phyloP scores from a whole-genome alignment of 1,140 invertebrate genomes.

The Drosophila rhopaloa region DNA sequence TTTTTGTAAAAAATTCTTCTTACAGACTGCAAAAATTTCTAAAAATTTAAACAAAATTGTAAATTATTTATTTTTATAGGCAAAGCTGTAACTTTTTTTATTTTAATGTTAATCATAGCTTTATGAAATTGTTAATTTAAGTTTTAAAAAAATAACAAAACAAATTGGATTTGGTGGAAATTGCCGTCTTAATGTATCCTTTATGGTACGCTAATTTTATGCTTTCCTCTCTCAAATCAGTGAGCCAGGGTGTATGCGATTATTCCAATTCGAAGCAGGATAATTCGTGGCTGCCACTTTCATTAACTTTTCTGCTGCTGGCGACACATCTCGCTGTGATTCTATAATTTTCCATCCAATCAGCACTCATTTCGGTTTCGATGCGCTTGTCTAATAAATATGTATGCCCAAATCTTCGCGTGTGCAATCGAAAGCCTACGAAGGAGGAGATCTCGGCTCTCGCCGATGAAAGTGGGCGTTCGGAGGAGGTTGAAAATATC shows the following conservation, averaged over 20 bases:
- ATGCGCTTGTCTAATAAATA: conserved; percentile 46
- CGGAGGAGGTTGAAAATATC: conserved; percentile 42
- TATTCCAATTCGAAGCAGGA: conserved; percentile 1
- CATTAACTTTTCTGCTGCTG: conserved; percentile 46
- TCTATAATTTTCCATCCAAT: conserved; percentile 49
- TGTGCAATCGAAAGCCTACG: conserved; percentile 48
- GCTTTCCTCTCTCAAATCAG: conserved; percentile 1
- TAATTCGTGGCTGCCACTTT: conserved; percentile 44
- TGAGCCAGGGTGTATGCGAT: neutral
- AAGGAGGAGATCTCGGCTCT: conserved; percentile 14
- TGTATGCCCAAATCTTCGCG: conserved; percentile 62
- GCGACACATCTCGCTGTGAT: conserved; percentile 50
- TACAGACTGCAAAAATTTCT: too few species aligned
- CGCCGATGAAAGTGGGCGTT: conserved; percentile 77
- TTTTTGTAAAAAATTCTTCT: too few species aligned
- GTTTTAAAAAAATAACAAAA: neutral
- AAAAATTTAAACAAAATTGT: too few species aligned
- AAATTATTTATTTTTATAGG: too few species aligned
- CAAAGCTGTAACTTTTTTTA: too few species aligned
- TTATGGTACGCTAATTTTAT: neutral
- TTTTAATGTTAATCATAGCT: too few species aligned
- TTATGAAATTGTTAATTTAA: neutral
- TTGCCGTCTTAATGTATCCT: neutral
- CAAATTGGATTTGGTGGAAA: neutral
- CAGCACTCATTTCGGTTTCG: conserved; percentile 72